A percentile compares a stretch with the other conserved stretches of the same genome.
Conservation (phyloP, 2,888 invertebrate species). For the Cryptus viduatorius region DNA sequence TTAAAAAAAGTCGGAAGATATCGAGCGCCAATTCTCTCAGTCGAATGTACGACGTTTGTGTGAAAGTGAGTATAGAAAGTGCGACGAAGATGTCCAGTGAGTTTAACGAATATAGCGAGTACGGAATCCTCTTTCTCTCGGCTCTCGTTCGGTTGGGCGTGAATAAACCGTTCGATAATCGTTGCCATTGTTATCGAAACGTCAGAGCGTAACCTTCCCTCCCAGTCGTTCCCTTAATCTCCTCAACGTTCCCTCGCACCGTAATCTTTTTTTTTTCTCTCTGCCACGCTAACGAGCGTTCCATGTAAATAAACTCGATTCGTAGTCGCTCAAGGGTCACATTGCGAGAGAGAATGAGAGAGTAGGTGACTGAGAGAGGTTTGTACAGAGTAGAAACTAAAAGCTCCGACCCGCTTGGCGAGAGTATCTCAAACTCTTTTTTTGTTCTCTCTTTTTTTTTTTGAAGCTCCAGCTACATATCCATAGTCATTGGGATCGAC, state of each 20-base stretch:
- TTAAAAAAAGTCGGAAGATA: not conserved
- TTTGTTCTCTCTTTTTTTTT: not conserved
- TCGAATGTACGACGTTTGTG: not conserved
- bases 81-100: constrained; percentile 3
- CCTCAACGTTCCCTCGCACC: constrained; percentile 46
- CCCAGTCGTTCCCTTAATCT: constrained; percentile 11
- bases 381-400: constrained; percentile 44
- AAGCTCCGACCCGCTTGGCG: not conserved
- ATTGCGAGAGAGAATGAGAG: constrained; percentile 7
- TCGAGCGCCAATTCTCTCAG: not conserved
- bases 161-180: constrained; percentile 55
- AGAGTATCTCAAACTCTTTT: not conserved
- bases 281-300: constrained; percentile 60
- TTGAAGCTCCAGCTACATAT: not conserved
- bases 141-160: constrained; percentile 21
- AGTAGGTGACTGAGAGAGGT: constrained; percentile 5
- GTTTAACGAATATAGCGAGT: constrained; percentile 20
- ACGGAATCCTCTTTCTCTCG: not conserved
- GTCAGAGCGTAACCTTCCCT: constrained; percentile 21
- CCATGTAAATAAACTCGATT: constrained; percentile 65
- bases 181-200: constrained; percentile 55
- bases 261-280: constrained; percentile 65
- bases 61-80: not conserved
- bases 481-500: not conserved
- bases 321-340: constrained; percentile 39